These are phyloP conservation scores for Paguma larvata DNA, from an alignment of 2,797 vertebrate species.

Conservation along the genomic window DNA sequence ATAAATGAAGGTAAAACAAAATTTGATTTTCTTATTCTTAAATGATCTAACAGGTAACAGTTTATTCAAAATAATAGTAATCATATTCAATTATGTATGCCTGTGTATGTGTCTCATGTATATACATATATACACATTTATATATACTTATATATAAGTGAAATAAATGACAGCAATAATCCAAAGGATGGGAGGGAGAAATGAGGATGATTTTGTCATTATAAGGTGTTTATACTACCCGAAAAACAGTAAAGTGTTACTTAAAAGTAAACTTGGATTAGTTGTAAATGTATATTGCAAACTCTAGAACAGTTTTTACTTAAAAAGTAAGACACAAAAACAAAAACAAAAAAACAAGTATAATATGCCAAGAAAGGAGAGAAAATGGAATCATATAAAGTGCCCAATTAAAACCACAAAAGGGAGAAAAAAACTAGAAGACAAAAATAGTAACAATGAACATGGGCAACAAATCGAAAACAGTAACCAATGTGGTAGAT, in stretches of 20 bases:
- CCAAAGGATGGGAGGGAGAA: not conserved
- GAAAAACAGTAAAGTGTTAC: not conserved
- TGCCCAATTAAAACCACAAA: not conserved
- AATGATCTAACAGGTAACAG: not conserved
- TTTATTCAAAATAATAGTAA: not conserved
- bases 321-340: not conserved
- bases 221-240: not conserved
- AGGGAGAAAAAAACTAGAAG: not conserved
- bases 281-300: not conserved
- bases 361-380: not conserved
- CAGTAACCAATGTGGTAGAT: not conserved
- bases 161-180: not conserved
- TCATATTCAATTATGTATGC: not conserved
- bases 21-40: not conserved
- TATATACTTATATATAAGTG: not conserved
- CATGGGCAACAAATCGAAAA: not conserved
- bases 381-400: not conserved
- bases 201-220: not conserved
- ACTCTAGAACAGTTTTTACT: not conserved
- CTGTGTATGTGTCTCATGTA: not conserved
- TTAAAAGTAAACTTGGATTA: not conserved
- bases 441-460: not conserved
- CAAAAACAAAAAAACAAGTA: not conserved
- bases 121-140: not conserved
- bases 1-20: not conserved